These are phyloP conservation scores for Iphiclides podalirius DNA, from an alignment of 2,888 invertebrate genomes.

Conservation along the genomic window DNA sequence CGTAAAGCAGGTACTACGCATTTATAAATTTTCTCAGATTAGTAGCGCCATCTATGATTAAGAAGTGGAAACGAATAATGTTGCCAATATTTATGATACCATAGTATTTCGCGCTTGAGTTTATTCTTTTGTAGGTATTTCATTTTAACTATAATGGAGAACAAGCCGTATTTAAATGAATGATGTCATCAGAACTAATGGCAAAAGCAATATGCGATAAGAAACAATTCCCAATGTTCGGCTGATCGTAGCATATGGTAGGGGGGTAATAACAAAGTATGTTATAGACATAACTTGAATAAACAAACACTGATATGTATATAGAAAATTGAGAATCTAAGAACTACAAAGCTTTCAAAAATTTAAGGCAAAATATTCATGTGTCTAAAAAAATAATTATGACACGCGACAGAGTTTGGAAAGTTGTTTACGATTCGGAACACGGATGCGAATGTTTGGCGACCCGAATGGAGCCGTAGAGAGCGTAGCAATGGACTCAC, in stretches of 20 bases:
- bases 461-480: conserved; percentile 25
- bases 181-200: not conserved
- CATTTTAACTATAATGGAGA: too few species aligned
- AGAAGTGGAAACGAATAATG: conserved; percentile 26
- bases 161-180: not conserved
- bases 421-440: conserved; percentile 53
- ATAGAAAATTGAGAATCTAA: too few species aligned
- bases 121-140: too few species aligned
- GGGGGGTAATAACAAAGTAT: too few species aligned
- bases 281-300: too few species aligned
- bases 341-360: too few species aligned
- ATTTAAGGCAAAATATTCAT: conserved; percentile 31
- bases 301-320: too few species aligned
- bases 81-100: not conserved
- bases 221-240: too few species aligned
- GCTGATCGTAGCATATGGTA: not conserved
- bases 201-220: not conserved
- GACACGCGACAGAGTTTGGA: too few species aligned
- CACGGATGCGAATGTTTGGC: conserved; percentile 32
- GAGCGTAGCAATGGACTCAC: conserved; percentile 54
- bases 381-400: conserved; percentile 36
- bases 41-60: conserved; percentile 48
- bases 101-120: too few species aligned
- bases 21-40: conserved; percentile 1
- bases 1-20: conserved; percentile 19